Conservation (phyloP, 1,140 invertebrate genomes). For the Lordiphosa collinella region DNA sequence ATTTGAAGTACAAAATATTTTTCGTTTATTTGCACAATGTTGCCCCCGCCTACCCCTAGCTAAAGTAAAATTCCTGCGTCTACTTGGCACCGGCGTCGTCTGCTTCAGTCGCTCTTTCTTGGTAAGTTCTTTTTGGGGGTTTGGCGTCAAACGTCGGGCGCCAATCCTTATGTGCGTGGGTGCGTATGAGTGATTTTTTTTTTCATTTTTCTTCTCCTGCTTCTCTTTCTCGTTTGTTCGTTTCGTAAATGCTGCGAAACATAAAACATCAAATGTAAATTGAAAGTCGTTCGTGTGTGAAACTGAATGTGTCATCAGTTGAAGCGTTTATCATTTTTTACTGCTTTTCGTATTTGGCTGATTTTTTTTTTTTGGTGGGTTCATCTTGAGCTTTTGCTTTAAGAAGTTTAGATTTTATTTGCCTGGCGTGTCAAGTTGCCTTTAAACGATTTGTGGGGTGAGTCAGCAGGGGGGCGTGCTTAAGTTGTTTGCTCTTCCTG, state of each 20-base stretch:
- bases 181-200: slow-evolving; percentile 76
- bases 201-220: slow-evolving; percentile 21
- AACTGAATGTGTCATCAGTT: slow-evolving; percentile 78
- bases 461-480: slow-evolving; percentile 15
- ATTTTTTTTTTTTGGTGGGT: slow-evolving; percentile 4
- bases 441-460: slow-evolving; percentile 39
- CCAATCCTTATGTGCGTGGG: slow-evolving; percentile 63
- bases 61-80: slow-evolving; percentile 22
- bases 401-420: slow-evolving; percentile 63
- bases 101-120: slow-evolving; percentile 22
- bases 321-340: slow-evolving; percentile 78
- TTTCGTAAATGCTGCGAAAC: slow-evolving; percentile 74
- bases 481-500: slow-evolving; percentile 54
- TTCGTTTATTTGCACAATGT: slow-evolving; percentile 65
- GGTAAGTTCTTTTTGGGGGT: slow-evolving; percentile 37
- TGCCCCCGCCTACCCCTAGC: not conserved
- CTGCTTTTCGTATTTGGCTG: slow-evolving; percentile 56
- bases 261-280: slow-evolving; percentile 78
- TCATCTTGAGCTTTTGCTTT: slow-evolving; percentile 25
- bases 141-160: slow-evolving; percentile 45
- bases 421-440: slow-evolving; percentile 65
- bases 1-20: slow-evolving; percentile 69
- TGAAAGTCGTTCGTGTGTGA: slow-evolving; percentile 77
- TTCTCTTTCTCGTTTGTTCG: no score
- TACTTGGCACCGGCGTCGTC: slow-evolving; percentile 58